A percentile compares a stretch with the other conserved stretches of the same genome.
Evolutionary conservation across 64 coral and sea anemone genomes (phyloP).

Genomic region (Hydrozoanthus tunicans): DNA sequence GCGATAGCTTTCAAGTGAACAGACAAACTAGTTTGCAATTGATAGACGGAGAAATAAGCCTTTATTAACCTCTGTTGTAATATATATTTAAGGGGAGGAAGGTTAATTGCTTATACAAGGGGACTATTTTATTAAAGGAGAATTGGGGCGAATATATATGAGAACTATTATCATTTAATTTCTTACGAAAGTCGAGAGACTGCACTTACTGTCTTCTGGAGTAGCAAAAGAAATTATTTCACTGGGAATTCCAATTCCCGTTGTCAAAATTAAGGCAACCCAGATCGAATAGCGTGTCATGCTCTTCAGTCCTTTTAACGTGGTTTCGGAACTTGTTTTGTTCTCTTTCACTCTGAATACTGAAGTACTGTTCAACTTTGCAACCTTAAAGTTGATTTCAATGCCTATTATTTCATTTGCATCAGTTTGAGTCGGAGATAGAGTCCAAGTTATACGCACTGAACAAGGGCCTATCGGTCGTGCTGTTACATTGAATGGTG

Average conservation of each 20-base stretch:
- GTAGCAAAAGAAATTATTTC: slow-evolving; percentile 9
- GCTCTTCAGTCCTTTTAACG: slow-evolving; percentile 7
- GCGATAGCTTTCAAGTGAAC: no score
- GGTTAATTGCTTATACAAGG: no score
- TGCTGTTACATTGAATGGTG: slow-evolving; percentile 25
- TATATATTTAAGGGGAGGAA: no score
- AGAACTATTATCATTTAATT: no score
- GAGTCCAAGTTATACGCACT: slow-evolving; percentile 1
- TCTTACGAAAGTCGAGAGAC: not conserved
- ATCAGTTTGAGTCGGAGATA: not conserved
- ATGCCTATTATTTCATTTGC: not conserved
- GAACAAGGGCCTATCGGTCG: slow-evolving; percentile 17
- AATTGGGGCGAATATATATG: no score
- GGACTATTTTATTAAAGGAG: no score
- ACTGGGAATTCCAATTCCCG: slow-evolving; percentile 42
- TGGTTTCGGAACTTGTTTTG: not conserved
- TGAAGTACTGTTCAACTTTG: not conserved
- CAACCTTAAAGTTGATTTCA: slow-evolving; percentile 17
- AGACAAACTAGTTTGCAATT: no score
- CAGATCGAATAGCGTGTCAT: slow-evolving; percentile 20
- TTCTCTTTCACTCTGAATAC: not conserved
- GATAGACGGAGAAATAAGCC: no score
- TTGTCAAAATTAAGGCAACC: slow-evolving; percentile 25
- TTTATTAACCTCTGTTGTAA: no score
- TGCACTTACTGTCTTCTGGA: slow-evolving; percentile 30